A percentile compares a stretch with the other conserved stretches of the same genome.
These are phyloP conservation scores for Clostera curtula DNA, from an alignment of 2,888 invertebrate genomes.

Conservation along the genomic window DNA sequence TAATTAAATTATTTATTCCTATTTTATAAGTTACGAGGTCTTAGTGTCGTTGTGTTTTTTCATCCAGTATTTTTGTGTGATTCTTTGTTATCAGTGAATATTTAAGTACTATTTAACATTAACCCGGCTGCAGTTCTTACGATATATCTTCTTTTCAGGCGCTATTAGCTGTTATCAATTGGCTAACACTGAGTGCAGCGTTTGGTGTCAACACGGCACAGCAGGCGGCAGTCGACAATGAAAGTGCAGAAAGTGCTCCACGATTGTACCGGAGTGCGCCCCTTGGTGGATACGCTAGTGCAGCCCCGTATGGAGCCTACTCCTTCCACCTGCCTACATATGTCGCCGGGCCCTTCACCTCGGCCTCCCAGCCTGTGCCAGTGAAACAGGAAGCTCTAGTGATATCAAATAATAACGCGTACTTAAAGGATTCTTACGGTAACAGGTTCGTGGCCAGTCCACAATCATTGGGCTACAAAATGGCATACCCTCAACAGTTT, in stretches of 20 bases:
- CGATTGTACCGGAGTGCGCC: slow-evolving; percentile 48
- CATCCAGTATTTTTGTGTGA: too few relatives aligned
- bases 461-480: slow-evolving; percentile 43
- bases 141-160: slow-evolving; percentile 46
- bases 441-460: slow-evolving; percentile 50
- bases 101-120: too few relatives aligned
- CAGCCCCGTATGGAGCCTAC: slow-evolving; percentile 50
- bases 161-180: slow-evolving; percentile 41
- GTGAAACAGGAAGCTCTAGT: slow-evolving; percentile 37
- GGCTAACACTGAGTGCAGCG: slow-evolving; percentile 35
- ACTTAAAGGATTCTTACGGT: slow-evolving; percentile 61
- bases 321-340: slow-evolving; percentile 48
- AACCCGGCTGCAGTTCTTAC: too few relatives aligned
- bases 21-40: slow-evolving; percentile 1
- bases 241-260: slow-evolving; percentile 47
- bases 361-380: slow-evolving; percentile 38
- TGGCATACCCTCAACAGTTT: slow-evolving; percentile 53
- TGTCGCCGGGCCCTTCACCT: slow-evolving; percentile 31
- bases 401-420: slow-evolving; percentile 39
- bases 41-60: background rate
- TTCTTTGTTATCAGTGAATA: too few relatives aligned
- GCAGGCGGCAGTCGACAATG: slow-evolving; percentile 36
- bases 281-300: slow-evolving; percentile 52
- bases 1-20: slow-evolving; percentile 5
- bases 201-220: slow-evolving; percentile 30